phyloP scores from a whole-genome alignment of 1,140 invertebrate genomes.

The Theocolax elegans region DNA sequence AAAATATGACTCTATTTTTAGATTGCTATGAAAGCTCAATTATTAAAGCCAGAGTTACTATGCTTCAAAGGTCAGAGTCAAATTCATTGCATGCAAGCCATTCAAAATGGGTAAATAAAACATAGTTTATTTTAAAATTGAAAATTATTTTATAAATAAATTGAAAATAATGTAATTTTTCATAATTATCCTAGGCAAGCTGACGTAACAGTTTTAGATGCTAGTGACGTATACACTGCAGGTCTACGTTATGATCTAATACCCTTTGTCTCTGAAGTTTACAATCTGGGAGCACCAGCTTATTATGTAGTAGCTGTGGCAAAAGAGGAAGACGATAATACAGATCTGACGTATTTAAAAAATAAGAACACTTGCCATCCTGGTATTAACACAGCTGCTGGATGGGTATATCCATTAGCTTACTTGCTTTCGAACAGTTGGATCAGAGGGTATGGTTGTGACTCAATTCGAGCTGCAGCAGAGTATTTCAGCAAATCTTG shows the following conservation, averaged over 20 bases:
- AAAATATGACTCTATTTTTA: conserved; percentile 58
- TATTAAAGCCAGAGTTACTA: conserved; percentile 87
- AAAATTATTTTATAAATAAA: background rate
- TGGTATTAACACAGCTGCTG: conserved; percentile 91
- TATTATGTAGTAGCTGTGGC: conserved; percentile 96
- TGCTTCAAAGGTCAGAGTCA: conserved; percentile 89
- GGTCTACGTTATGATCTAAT: conserved; percentile 83
- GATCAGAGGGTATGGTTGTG: conserved; percentile 92
- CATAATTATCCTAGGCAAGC: conserved; percentile 67
- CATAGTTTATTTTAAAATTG: background rate
- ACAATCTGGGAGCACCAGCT: conserved; percentile 84
- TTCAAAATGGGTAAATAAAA: conserved; percentile 71
- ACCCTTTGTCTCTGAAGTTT: conserved; percentile 90
- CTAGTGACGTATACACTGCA: conserved; percentile 93
- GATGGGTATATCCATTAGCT: conserved; percentile 95
- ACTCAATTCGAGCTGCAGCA: conserved; percentile 87
- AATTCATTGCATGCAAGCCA: conserved; percentile 90
- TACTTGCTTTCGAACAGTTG: conserved; percentile 93
- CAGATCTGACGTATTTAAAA: conserved; percentile 88
- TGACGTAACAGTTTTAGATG: conserved; percentile 91
- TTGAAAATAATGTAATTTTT: background rate
- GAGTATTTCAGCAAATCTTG: conserved; percentile 94
- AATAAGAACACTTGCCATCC: conserved; percentile 91
- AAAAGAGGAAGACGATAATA: conserved; percentile 86
- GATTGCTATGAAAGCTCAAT: conserved; percentile 86